Evolutionary conservation across 2,888 invertebrate species (phyloP), one percentile per base, ranked within the genome.

Genomic region (Tetragnatha montana): DNA sequence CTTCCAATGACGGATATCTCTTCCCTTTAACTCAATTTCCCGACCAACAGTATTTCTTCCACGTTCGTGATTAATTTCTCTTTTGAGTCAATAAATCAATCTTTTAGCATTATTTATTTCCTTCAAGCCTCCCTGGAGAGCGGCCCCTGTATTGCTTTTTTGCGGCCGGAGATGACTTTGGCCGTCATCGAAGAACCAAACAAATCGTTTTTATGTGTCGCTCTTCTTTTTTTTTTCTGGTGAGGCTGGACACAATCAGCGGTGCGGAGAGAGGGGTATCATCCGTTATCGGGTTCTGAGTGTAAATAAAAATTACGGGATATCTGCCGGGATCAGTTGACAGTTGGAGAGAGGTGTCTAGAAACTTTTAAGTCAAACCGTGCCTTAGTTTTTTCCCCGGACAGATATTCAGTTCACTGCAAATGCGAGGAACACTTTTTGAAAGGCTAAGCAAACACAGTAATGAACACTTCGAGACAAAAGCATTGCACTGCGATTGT

Each of bases 291-390:
- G 60, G 10, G 17, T 10, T 60, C 35, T 1, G 17, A 60, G 60
- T 60, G 60, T 60, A 60, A 60, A 60, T 60, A 60, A 60, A 60
- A 60, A 60, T 60, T 60, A 60, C 60, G 60, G 60, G 60, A 60
- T 60, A 35, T 35, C 2, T 35, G 35, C 35, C 35, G 35, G 35
- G 35, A 35, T 35, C 1, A 4, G 35, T 35, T 35, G 35, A 35
- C 35, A n/a, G n/a, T n/a, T n/a, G 35, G 35, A 35, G 1, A 35
- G 1, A 35, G n/a, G n/a, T 35, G 35, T 35, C 35, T 35, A 35
- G 35, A 35, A 35, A 35, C 35, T 35, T 35, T 35, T 35, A 35
- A 35, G 35, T 35, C 2, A 35, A 35, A 35, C 35, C 35, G 35
- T 35, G 35, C 2, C 1, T 35, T 2, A 35, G 35, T 35, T 35